A percentile compares a stretch with the other conserved stretches of the same genome.
Evolutionary conservation across 23 tunicate species (phyloP).

Genomic region (Clavelina lepadiformis): DNA sequence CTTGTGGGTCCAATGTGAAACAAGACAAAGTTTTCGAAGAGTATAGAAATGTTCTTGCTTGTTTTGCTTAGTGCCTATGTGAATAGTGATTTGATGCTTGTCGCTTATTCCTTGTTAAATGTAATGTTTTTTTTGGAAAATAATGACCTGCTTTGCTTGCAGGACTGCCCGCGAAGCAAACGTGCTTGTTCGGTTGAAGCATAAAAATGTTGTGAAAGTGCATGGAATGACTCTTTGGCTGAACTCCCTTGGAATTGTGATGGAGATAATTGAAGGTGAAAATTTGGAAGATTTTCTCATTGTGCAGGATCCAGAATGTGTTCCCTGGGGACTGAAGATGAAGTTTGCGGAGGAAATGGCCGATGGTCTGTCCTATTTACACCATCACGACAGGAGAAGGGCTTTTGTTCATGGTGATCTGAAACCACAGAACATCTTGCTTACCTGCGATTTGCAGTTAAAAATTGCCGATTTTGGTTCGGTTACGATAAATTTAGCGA

Average conservation of each 20-base stretch:
- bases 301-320: neutral
- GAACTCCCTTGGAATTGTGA: slow-evolving; percentile 8
- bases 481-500: neutral
- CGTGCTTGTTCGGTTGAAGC: neutral
- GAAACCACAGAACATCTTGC: slow-evolving; percentile 6
- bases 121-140: too few relatives aligned
- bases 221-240: slow-evolving; percentile 1
- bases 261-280: slow-evolving; percentile 1
- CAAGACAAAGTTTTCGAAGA: neutral
- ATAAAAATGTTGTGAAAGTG: neutral
- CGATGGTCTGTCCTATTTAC: neutral
- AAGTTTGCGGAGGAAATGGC: neutral
- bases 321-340: neutral
- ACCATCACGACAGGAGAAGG: neutral
- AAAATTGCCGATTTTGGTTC: slow-evolving; percentile 10
- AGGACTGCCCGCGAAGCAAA: slow-evolving; percentile 5
- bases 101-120: too few relatives aligned
- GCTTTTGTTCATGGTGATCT: slow-evolving; percentile 5
- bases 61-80: too few relatives aligned
- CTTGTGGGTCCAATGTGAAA: neutral
- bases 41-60: too few relatives aligned
- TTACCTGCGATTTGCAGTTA: neutral
- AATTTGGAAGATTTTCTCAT: neutral
- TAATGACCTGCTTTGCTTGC: too few relatives aligned
- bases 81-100: too few relatives aligned